Base-by-base conservation (phyloP, 2,113 vertebrate species). In the Callospermophilus lateralis region DNA sequence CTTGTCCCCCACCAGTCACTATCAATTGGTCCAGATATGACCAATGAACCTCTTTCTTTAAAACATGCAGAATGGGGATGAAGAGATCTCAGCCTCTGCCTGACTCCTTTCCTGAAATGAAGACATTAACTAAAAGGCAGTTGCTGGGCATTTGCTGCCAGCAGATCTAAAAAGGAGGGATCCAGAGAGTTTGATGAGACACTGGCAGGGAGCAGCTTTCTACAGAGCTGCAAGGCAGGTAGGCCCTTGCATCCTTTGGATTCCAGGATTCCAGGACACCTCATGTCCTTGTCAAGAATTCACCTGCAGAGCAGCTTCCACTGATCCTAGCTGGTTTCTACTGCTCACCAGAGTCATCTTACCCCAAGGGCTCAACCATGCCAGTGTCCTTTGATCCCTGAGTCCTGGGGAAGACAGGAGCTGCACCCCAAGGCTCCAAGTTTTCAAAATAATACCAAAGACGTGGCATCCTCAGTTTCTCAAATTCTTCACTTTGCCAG, bases 371-470 rank as follows among this genome's bases (percentile, higher is more conserved):
- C 32, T 76, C 86, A 63, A 78, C 19, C 42, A 28, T 12, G 7
- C 61, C 73, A 2, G 4, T 28, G 22, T 24, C 15, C 55, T n/a
- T n/a, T n/a, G 73, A 30, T 39, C 13, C 79, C 32, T 1, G 22
- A 48, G 30, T 65, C 30, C 55, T 39, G 6, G 22, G 73, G 39
- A 65, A 48, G 39, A 22, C 32, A 19, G 32, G 42, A 34, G 32
- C 42, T 17, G 10, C 6, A 13, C 42, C 81, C 30, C 7, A 37
- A 5, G 48, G 34, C 3, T 11, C 0, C 11, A 24, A 19, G 1
- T 28, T 30, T 55, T 37, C 24, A 81, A 24, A 81, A n/a, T 16
- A 37, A n/a, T n/a, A 45, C 58, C 30, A 77, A 10, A n/a, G 37
- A 1, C 7, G 22, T 42, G 42, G 72, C 0, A 7, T 17, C 39